Evolutionary conservation across 2,797 vertebrate genomes (phyloP).

Genomic region (Phyllotis vaccarum): DNA sequence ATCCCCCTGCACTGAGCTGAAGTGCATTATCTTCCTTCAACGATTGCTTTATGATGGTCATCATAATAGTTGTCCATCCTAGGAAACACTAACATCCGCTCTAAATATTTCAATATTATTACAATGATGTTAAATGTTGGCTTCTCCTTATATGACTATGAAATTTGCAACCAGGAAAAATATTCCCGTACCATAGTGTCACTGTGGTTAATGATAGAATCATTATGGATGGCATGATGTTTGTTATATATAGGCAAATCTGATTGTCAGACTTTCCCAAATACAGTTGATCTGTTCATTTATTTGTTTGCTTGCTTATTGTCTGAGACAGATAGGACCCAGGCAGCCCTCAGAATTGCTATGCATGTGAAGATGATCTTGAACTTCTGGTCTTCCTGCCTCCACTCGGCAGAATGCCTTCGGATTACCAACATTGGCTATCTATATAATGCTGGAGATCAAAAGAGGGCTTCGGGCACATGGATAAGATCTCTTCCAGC

Average conservation of each 20-base stretch:
- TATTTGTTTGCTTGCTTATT: not conserved
- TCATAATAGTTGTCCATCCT: slow-evolving; percentile 48
- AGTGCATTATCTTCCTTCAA: slow-evolving; percentile 51
- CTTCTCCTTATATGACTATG: not conserved
- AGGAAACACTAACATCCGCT: not conserved
- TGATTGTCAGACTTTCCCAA: slow-evolving; percentile 39
- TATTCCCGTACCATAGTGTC: slow-evolving; percentile 2
- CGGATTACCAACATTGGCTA: not conserved
- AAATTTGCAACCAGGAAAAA: slow-evolving; percentile 44
- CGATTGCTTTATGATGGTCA: slow-evolving; percentile 49
- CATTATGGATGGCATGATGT: slow-evolving; percentile 46
- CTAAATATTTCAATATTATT: slow-evolving; percentile 52
- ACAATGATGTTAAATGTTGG: slow-evolving; percentile 1
- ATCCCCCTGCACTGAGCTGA: slow-evolving; percentile 20
- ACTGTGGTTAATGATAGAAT: slow-evolving; percentile 15
- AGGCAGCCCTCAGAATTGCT: not conserved
- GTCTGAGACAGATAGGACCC: not conserved
- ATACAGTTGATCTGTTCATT: slow-evolving; percentile 39
- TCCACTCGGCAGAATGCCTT: not conserved
- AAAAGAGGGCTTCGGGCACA: not conserved
- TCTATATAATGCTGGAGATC: too few species aligned
- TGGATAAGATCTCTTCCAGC: not conserved
- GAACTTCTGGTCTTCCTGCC: not conserved
- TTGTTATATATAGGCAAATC: slow-evolving; percentile 10
- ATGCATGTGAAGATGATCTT: not conserved